Evolutionary conservation across 2,888 invertebrate species (phyloP), one percentile per base, ranked within the genome.

Genomic region (Netelia virgata): DNA sequence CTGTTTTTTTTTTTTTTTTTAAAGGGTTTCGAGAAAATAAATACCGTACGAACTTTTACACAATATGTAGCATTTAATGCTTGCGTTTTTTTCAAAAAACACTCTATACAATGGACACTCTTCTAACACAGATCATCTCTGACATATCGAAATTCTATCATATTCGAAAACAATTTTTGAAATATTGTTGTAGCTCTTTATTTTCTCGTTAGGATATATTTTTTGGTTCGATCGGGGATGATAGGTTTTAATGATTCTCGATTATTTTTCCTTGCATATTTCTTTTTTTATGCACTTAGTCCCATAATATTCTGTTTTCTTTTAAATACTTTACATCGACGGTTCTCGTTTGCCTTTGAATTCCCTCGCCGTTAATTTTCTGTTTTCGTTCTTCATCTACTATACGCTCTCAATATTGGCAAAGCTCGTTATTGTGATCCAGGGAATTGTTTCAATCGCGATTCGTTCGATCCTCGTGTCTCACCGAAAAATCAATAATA

Each of bases 1-100:
- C 11, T 59, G 9, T 36, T 36, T 11, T 43, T 59, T 28, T 36
- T 61, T 36, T 14, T 53, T 59, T 36, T 0, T 8, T 36, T 36
- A 36, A 36, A 36, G 36, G 36, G 78, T 57, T 20, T 28, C 47
- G 70, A 76, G 20, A 80, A 89, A 90, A 90, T 89, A 88, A 90
- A 89, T 85, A 87, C 86, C 85, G 85, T 88, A 88, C 91, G 87
- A 78, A 89, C 90, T 87, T 91, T 87, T 93, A 93, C 93, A 93
- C 93, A 93, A 93, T 92, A 92, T 92, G 92, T 91, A 92, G 93
- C 93, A 93, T 93, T 93, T 93, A 93, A 93, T 93, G 93, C 93
- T 93, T 91, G 92, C 92, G 92, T 92, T 68, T 68, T 68, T 68
- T 92, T 92, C 92, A 92, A 93, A 93, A 93, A 93, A 93, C 92